These are phyloP conservation scores for Hirtodrosophila duncani DNA, from an alignment of 2,888 invertebrate genomes.

Conservation along the genomic window DNA sequence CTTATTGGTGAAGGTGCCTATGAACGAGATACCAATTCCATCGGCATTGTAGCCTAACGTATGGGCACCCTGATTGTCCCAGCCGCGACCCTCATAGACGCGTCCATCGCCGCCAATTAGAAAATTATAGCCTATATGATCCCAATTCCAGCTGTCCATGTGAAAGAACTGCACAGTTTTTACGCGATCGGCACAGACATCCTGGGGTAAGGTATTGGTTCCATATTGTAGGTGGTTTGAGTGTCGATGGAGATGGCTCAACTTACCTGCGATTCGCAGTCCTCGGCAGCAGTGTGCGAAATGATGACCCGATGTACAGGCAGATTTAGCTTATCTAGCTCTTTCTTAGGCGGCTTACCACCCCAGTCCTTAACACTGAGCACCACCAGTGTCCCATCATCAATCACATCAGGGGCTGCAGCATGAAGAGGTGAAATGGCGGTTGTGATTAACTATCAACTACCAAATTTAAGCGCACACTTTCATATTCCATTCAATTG, in stretches of 20 bases:
- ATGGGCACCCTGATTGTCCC: conserved; percentile 86
- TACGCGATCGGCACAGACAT: conserved; percentile 80
- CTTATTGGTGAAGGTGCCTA: conserved; percentile 83
- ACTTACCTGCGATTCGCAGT: conserved; percentile 80
- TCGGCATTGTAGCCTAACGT: conserved; percentile 83
- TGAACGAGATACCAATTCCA: conserved; percentile 86
- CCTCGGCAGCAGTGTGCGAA: conserved; percentile 83
- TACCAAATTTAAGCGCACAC: conserved; percentile 18
- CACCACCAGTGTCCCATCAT: conserved; percentile 78
- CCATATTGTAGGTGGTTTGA: not conserved
- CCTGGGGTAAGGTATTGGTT: conserved; percentile 71
- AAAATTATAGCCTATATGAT: conserved; percentile 88
- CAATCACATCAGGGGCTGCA: conserved; percentile 31
- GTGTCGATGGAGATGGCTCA: not conserved
- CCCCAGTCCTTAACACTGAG: conserved; percentile 83
- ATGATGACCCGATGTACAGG: conserved; percentile 81
- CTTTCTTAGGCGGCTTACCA: conserved; percentile 82
- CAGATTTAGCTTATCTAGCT: conserved; percentile 78
- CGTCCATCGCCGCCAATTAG: conserved; percentile 87
- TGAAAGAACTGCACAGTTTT: conserved; percentile 81
- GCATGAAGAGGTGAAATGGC: conserved; percentile 23
- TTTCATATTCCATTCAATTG: conserved; percentile 74
- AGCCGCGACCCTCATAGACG: conserved; percentile 86
- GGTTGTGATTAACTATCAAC: conserved; percentile 7
- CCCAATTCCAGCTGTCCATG: conserved; percentile 82